Evolutionary conservation across 2,797 vertebrate species (phyloP).

Genomic region (Melanotaenia parkinsoni): DNA sequence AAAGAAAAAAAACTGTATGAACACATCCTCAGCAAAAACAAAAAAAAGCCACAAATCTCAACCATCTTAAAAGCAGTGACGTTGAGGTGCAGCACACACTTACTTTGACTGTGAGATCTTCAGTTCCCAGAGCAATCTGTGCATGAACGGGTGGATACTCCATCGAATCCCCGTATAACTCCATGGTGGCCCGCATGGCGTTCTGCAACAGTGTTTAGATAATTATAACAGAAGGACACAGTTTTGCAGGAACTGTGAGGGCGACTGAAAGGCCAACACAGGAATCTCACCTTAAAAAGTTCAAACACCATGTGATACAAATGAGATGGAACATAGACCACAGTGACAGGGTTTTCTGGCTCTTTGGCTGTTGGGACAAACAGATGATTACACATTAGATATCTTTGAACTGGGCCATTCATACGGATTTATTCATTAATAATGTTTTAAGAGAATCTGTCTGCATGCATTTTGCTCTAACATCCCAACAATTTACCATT

Average conservation of each 20-base stretch:
- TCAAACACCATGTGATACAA: slow-evolving; percentile 99
- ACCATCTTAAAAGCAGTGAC: not conserved
- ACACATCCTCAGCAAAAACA: not conserved
- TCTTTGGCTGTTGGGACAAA: slow-evolving; percentile 84
- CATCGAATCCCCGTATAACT: slow-evolving; percentile 87
- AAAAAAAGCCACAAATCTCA: not conserved
- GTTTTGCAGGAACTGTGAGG: not conserved
- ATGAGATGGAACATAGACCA: slow-evolving; percentile 98
- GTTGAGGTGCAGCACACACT: not conserved
- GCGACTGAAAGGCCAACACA: not conserved
- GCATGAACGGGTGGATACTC: slow-evolving; percentile 90
- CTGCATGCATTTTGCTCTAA: not conserved
- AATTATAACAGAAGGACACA: not conserved
- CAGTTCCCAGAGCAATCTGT: slow-evolving; percentile 88
- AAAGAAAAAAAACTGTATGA: not conserved
- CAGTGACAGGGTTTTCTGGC: slow-evolving; percentile 84
- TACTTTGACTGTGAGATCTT: slow-evolving; percentile 97
- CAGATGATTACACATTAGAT: not conserved
- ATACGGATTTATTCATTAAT: not conserved
- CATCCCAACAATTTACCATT: slow-evolving; percentile 82
- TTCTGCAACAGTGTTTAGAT: slow-evolving; percentile 83
- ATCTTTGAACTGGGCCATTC: not conserved
- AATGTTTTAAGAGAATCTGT: not conserved
- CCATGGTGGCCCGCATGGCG: slow-evolving; percentile 98
- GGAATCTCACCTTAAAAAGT: slow-evolving; percentile 92